These are phyloP conservation scores for Trogon melanurus DNA, from an alignment of 2,113 vertebrate genomes.

Conservation along the genomic window DNA sequence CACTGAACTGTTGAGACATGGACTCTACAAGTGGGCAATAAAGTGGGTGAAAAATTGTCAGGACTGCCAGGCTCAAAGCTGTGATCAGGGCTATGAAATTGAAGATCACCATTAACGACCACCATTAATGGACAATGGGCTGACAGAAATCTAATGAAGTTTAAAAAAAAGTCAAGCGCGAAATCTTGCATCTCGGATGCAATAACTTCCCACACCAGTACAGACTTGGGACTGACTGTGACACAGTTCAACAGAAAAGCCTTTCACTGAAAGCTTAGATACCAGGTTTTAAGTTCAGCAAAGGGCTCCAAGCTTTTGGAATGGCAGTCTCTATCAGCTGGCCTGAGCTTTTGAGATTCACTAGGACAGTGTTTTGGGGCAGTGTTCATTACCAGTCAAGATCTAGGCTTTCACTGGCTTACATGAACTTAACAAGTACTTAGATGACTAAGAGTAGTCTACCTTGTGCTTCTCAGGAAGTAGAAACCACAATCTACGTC, in stretches of 20 bases:
- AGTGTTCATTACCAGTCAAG: not conserved
- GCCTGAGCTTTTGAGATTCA: not conserved
- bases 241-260: not conserved
- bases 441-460: not conserved
- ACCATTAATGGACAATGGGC: not conserved
- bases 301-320: not conserved
- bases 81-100: not conserved
- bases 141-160: not conserved
- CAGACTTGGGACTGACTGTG: not conserved
- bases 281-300: not conserved
- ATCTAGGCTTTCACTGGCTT: not conserved
- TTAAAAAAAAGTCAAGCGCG: not conserved
- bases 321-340: not conserved
- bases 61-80: not conserved
- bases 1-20: not conserved
- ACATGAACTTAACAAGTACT: not conserved
- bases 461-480: not conserved
- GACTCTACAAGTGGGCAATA: not conserved
- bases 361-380: not conserved
- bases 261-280: not conserved
- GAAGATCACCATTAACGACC: not conserved
- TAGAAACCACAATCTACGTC: not conserved
- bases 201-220: not conserved
- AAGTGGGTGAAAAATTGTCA: not conserved
- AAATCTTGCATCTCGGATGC: not conserved